phyloP scores from a whole-genome alignment of 2,113 vertebrate species.

The Platysternon megacephalum region DNA sequence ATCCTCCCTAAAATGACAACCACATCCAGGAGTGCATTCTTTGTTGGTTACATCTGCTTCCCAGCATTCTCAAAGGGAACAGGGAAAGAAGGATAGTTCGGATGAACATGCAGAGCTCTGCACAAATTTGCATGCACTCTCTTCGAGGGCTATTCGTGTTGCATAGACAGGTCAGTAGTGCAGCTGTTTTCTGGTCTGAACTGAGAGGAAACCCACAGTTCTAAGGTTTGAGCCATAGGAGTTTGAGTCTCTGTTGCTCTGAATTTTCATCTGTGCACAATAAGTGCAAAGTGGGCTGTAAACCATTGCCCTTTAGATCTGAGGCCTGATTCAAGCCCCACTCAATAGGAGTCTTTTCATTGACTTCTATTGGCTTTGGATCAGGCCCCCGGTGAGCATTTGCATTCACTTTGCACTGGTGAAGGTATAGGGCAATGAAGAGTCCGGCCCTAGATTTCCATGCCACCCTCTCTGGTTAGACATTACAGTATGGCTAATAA shows the following conservation, averaged over 20 bases:
- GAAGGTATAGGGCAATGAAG: neutral
- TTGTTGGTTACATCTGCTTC: neutral
- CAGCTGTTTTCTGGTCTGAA: slow-evolving; percentile 29
- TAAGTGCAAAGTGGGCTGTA: neutral
- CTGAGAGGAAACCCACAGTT: slow-evolving; percentile 33
- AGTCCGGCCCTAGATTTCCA: neutral
- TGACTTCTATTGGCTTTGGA: neutral
- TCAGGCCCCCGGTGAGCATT: neutral
- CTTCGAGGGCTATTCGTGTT: neutral
- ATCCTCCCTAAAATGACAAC: neutral
- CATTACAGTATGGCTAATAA: neutral
- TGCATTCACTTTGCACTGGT: neutral
- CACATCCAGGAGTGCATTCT: neutral
- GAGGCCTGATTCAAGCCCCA: neutral
- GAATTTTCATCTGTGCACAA: neutral
- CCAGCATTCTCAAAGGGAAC: slow-evolving; percentile 1
- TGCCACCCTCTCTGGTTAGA: neutral
- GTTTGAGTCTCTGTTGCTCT: neutral
- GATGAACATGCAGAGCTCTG: neutral
- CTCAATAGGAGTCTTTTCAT: neutral
- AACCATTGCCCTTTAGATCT: neutral
- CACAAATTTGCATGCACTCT: neutral
- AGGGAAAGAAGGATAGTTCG: neutral
- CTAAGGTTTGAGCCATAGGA: neutral
- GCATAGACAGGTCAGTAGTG: slow-evolving; percentile 21